A percentile compares a stretch with the other conserved stretches of the same genome.
These are phyloP conservation scores for Drosophila tsacasi DNA, from an alignment of 1,140 invertebrate species.

Conservation along the genomic window DNA sequence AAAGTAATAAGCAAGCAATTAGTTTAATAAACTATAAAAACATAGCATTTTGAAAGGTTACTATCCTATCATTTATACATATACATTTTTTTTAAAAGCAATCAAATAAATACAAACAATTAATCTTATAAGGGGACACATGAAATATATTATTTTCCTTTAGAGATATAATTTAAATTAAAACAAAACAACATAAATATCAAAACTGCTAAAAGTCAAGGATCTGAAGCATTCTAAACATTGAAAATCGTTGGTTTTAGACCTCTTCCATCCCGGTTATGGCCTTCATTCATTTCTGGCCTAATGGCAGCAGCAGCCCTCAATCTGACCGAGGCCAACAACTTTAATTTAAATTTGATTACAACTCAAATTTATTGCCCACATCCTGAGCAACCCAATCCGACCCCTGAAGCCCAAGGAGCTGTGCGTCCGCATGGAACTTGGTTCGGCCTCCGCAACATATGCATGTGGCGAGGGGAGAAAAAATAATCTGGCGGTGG, in stretches of 20 bases:
- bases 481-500: conserved; percentile 44
- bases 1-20: too few species aligned
- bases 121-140: too few species aligned
- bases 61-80: too few species aligned
- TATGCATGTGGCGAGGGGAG: conserved; percentile 44
- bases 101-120: too few species aligned
- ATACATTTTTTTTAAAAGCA: too few species aligned
- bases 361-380: conserved; percentile 75
- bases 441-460: conserved; percentile 35
- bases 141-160: too few species aligned
- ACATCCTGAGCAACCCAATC: conserved; percentile 46
- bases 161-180: neutral
- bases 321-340: conserved; percentile 23
- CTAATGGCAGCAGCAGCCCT: conserved; percentile 13
- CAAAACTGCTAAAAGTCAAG: neutral
- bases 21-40: too few species aligned
- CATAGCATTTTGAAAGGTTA: too few species aligned
- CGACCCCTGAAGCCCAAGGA: conserved; percentile 2
- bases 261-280: neutral
- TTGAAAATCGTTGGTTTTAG: neutral
- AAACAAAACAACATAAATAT: neutral
- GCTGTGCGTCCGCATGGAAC: conserved; percentile 10
- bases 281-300: neutral
- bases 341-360: conserved; percentile 81
- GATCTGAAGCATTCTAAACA: neutral